phyloP scores from a whole-genome alignment of 2,797 vertebrate genomes.

The Sebastes ruberrimus region DNA sequence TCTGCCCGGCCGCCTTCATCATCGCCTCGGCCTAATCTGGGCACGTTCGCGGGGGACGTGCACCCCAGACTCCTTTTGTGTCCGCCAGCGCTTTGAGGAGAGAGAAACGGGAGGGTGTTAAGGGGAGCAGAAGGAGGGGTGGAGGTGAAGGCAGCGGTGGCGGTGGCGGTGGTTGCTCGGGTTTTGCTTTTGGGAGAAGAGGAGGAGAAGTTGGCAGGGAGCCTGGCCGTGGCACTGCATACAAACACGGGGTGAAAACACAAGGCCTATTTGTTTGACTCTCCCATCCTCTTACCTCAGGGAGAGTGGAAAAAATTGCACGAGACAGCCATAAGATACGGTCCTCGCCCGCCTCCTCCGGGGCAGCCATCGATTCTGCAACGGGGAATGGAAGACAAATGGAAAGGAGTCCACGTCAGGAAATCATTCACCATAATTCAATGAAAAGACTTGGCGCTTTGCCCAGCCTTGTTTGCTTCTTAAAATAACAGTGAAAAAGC shows the following conservation, averaged over 20 bases:
- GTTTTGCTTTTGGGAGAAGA: conserved; percentile 37
- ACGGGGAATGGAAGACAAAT: conserved; percentile 10
- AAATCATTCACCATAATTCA: conserved; percentile 43
- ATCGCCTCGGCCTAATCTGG: conserved; percentile 43
- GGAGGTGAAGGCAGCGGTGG: conserved; percentile 65
- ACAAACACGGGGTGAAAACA: conserved; percentile 84
- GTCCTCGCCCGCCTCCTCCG: not conserved
- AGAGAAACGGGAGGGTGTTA: conserved; percentile 7
- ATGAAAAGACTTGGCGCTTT: conserved; percentile 32
- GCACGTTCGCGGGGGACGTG: conserved; percentile 22
- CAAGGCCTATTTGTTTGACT: conserved; percentile 84
- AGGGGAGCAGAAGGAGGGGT: conserved; percentile 60
- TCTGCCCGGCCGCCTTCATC: conserved; percentile 35
- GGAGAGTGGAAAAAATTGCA: conserved; percentile 47
- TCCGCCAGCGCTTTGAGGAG: conserved; percentile 38
- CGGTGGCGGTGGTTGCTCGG: conserved; percentile 58
- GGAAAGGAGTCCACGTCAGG: conserved; percentile 14
- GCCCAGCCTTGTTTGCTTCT: conserved; percentile 24
- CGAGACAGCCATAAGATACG: conserved; percentile 44
- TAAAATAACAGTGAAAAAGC: not conserved
- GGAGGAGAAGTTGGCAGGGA: conserved; percentile 75
- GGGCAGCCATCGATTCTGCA: conserved; percentile 28
- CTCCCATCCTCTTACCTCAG: conserved; percentile 58
- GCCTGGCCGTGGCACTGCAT: conserved; percentile 83
- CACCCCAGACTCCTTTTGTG: conserved; percentile 52